Conservation (phyloP, 2,113 vertebrate genomes). For the Australoheros scitulus region DNA sequence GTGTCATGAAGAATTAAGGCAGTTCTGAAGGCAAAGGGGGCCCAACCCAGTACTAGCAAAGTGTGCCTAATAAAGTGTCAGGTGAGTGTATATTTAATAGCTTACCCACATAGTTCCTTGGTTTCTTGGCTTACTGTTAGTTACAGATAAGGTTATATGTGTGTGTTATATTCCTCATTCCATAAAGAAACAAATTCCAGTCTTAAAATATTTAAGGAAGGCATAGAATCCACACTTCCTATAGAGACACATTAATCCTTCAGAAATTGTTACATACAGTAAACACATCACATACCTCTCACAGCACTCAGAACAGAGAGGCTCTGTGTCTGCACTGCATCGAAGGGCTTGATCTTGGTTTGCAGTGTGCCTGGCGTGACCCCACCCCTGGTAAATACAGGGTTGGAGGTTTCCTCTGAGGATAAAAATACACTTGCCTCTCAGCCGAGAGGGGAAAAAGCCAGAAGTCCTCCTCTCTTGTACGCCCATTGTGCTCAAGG, state of each 20-base stretch:
- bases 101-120: neutral
- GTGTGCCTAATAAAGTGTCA: neutral
- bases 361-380: slow-evolving; percentile 68
- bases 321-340: slow-evolving; percentile 59
- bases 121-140: neutral
- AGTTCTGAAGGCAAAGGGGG: neutral
- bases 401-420: slow-evolving; percentile 76
- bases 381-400: slow-evolving; percentile 80
- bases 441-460: slow-evolving; percentile 48
- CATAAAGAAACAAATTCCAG: slow-evolving; percentile 7
- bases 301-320: slow-evolving; percentile 53
- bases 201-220: slow-evolving; percentile 36
- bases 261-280: slow-evolving; percentile 57
- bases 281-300: slow-evolving; percentile 45
- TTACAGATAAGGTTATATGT: neutral
- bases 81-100: neutral
- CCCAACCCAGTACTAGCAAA: neutral
- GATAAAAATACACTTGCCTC: slow-evolving; percentile 77
- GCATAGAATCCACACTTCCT: slow-evolving; percentile 46
- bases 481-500: slow-evolving; percentile 37
- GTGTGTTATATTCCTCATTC: neutral
- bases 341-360: slow-evolving; percentile 59
- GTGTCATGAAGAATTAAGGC: neutral
- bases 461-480: slow-evolving; percentile 35
- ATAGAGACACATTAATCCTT: slow-evolving; percentile 48